Evolutionary conservation across 1,140 invertebrate species (phyloP).

Genomic region (Zaprionus lachaisei): DNA sequence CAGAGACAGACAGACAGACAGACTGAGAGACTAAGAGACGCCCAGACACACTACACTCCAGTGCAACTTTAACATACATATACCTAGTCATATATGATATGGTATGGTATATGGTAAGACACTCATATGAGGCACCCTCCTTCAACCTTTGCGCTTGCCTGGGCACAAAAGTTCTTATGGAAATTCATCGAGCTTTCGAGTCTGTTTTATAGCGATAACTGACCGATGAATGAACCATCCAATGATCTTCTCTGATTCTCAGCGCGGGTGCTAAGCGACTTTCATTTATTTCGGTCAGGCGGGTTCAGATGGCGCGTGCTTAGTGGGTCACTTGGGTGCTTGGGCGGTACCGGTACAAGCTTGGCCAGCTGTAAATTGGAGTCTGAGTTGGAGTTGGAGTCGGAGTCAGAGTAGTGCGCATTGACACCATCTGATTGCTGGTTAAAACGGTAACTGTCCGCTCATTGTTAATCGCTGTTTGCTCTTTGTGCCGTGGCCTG

Average conservation of each 20-base stretch:
- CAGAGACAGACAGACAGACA: constrained; percentile 16
- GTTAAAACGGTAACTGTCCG: constrained; percentile 57
- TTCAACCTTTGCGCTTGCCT: constrained; percentile 25
- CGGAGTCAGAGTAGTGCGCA: constrained; percentile 37
- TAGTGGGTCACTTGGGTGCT: constrained; percentile 65
- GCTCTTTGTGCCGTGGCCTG: constrained; percentile 10
- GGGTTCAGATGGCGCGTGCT: constrained; percentile 75
- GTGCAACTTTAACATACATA: constrained; percentile 21
- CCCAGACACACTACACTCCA: background rate
- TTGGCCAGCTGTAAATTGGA: constrained; percentile 28
- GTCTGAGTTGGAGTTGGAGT: background rate
- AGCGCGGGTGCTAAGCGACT: constrained; percentile 53
- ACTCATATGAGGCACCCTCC: background rate
- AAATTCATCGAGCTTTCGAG: constrained; percentile 48
- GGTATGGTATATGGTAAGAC: background rate
- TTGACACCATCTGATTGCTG: constrained; percentile 72
- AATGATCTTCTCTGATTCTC: background rate
- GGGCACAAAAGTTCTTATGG: constrained; percentile 51
- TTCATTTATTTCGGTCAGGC: constrained; percentile 72
- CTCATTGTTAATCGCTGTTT: constrained; percentile 35
- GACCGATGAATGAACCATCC: constrained; percentile 31
- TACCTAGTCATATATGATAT: constrained; percentile 41
- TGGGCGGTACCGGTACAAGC: background rate
- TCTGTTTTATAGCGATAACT: constrained; percentile 63
- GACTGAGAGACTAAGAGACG: background rate